Evolutionary conservation across 2,888 invertebrate species (phyloP).

Genomic region (Imbricaverruca yamaguchii): DNA sequence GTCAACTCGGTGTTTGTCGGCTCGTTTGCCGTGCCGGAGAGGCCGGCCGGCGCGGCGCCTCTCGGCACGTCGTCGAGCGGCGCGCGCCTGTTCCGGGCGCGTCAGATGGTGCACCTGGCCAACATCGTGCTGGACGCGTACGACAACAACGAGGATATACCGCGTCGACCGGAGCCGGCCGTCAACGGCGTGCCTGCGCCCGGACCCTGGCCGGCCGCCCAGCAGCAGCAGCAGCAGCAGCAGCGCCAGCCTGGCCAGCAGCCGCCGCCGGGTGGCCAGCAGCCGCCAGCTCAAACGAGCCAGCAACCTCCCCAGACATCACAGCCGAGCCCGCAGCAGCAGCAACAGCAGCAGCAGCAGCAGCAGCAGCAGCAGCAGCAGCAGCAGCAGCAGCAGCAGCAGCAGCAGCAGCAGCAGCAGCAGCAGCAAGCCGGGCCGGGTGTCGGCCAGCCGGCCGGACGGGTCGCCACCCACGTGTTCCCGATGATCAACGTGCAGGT

Average conservation of each 20-base stretch:
- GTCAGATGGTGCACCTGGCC: conserved; percentile 21
- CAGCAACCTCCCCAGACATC: neutral
- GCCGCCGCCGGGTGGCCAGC: neutral
- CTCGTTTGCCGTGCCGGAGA: neutral
- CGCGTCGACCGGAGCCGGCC: conserved; percentile 16
- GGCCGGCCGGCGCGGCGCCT: conserved; percentile 20
- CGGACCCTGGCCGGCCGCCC: neutral
- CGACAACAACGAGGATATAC: neutral
- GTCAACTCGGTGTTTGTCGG: neutral
- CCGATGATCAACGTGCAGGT: conserved; percentile 6
- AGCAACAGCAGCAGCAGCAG: conserved; percentile 30
- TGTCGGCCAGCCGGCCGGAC: conserved; percentile 22
- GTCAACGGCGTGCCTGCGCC: conserved; percentile 10
- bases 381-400: conserved; percentile 33
- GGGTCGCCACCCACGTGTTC: conserved; percentile 3
- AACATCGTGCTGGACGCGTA: conserved; percentile 22
- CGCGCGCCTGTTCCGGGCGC: conserved; percentile 22
- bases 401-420: conserved; percentile 34
- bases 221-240: neutral
- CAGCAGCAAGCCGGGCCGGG: conserved; percentile 28
- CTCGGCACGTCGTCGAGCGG: conserved; percentile 18
- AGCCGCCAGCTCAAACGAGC: neutral
- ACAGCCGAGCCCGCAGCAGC: neutral
- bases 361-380: conserved; percentile 33
- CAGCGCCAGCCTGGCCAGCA: neutral